These are phyloP conservation scores for Periparus ater DNA, from an alignment of 2,797 vertebrate species.

Conservation along the genomic window DNA sequence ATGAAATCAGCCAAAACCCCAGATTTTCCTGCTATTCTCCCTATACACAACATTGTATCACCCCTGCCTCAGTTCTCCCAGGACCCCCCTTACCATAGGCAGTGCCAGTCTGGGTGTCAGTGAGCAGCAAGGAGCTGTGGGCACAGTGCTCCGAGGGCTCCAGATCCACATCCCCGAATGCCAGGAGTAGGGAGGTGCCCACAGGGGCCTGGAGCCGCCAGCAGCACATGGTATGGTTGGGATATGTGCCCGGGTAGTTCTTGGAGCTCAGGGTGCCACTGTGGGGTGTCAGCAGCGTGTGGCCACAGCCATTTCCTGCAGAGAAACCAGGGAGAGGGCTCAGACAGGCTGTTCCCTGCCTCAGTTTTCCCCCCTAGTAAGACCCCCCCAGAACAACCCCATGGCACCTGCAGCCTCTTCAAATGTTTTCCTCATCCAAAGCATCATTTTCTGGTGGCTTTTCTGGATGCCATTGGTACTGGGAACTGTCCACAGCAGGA, in stretches of 20 bases:
- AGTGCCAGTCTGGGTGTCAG: constrained; percentile 57
- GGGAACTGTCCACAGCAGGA: background rate
- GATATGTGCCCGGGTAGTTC: constrained; percentile 88
- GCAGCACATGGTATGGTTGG: constrained; percentile 80
- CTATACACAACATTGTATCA: background rate
- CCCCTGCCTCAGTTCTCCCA: background rate
- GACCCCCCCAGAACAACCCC: background rate
- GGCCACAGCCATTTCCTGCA: constrained; percentile 86
- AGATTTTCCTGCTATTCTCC: background rate
- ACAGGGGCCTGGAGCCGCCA: constrained; percentile 78
- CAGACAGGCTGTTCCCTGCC: background rate
- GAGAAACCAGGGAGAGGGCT: background rate
- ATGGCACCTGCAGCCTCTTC: background rate
- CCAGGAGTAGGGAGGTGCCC: constrained; percentile 76
- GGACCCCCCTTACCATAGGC: constrained; percentile 72
- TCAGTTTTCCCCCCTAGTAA: background rate
- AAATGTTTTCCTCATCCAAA: background rate
- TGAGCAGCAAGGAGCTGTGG: constrained; percentile 81
- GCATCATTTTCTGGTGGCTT: background rate
- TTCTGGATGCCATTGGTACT: background rate
- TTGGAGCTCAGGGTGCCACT: constrained; percentile 86
- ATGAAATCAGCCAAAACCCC: background rate
- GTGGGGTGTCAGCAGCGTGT: constrained; percentile 77
- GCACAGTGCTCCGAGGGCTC: constrained; percentile 80
- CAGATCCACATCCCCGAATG: constrained; percentile 87